Evolutionary conservation across 2,888 invertebrate species (phyloP).

Genomic region (Globia sparganii): DNA sequence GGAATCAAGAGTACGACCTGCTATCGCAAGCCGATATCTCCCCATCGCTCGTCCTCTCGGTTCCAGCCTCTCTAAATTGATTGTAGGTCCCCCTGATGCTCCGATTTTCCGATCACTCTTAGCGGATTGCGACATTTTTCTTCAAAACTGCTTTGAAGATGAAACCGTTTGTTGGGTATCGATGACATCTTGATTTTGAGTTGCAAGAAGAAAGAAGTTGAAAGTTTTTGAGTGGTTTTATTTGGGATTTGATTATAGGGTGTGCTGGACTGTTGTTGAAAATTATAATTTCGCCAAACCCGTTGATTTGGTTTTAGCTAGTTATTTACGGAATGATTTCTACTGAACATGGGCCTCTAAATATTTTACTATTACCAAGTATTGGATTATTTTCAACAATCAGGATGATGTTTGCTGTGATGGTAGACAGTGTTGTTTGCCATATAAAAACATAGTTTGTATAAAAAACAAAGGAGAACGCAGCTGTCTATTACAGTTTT

Average conservation of each 20-base stretch:
- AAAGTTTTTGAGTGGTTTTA: slow-evolving; percentile 15
- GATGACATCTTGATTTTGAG: slow-evolving; percentile 29
- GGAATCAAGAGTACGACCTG: slow-evolving; percentile 51
- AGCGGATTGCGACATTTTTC: slow-evolving; percentile 51
- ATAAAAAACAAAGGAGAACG: neutral
- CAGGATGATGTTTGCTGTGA: neutral
- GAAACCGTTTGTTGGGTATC: slow-evolving; percentile 19
- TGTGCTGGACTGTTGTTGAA: neutral
- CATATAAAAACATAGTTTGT: neutral
- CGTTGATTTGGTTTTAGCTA: neutral
- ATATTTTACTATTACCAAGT: neutral
- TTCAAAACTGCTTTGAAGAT: slow-evolving; percentile 39
- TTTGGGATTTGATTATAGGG: neutral
- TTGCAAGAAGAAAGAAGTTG: neutral
- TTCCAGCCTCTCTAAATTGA: slow-evolving; percentile 60
- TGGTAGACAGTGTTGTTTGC: neutral
- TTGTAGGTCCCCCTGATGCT: slow-evolving; percentile 48
- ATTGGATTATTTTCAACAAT: neutral
- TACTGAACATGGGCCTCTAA: neutral
- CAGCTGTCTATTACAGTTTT: neutral
- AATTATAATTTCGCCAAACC: neutral
- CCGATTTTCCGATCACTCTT: slow-evolving; percentile 58
- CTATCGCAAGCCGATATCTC: slow-evolving; percentile 59
- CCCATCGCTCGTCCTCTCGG: slow-evolving; percentile 57
- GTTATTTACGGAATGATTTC: neutral